Base-by-base conservation (phyloP, 2,113 vertebrate genomes). In the Nothoprocta pentlandii region DNA sequence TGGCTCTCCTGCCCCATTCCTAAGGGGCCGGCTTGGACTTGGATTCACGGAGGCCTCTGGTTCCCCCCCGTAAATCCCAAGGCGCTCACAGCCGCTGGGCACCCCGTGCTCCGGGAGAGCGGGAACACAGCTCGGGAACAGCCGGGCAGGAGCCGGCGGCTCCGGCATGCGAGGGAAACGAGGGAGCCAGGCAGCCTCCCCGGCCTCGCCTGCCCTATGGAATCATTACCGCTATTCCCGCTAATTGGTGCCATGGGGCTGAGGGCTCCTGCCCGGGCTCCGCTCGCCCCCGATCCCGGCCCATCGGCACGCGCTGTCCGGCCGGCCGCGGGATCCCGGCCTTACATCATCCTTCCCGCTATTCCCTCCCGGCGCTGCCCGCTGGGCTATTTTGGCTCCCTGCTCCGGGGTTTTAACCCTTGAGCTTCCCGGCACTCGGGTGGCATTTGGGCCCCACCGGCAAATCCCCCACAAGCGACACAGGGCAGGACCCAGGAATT, bases 1-100 rank as follows among this genome's bases (percentile, higher is more conserved):
- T 21, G 7, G 15, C 7, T 54, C 53, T 54, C 23, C 26, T 28
- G 53, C 30, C 47, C 25, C 2, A 1, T 28, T 66, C 10, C 0
- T 1, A 2, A 36, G 19, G 19, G 14, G 67, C 56, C 1, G 0
- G 6, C 0, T 3, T 36, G 78, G 32, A 5, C 62, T 63, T 12
- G 1, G 3, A 47, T 47, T 47, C 19, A 47, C 8, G 19, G 19
- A 21, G 19, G 47, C 19, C 47, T 47, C 8, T 47, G 47, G 47
- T 47, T 47, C 47, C 47, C 42, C 46, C 46, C 19, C 16, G 16
- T 19, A 47, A 47, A 47, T 9, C 47, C 47, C 47, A 47, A 20
- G 47, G 47, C 19, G 19, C 19, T 47, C 47, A 16, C 46, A 19
- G 46, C 46, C 19, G 46, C 46, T 21, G 47, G 47, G 47, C 47